Evolutionary conservation across 1,140 invertebrate genomes (phyloP).

Genomic region (Zaprionus nigranus): DNA sequence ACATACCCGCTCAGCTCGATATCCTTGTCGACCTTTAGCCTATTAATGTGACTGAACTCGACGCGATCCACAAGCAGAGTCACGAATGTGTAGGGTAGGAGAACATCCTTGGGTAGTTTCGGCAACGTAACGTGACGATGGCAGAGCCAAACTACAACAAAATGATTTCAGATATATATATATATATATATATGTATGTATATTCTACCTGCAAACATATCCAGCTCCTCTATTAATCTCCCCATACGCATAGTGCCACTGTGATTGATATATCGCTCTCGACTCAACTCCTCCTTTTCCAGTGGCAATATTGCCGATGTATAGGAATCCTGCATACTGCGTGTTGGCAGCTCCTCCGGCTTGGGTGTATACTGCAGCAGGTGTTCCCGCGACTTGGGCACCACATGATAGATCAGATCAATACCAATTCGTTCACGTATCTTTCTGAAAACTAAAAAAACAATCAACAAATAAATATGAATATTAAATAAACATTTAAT

Average conservation of each 20-base stretch:
- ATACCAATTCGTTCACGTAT: conserved; percentile 62
- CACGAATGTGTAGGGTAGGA: conserved; percentile 89
- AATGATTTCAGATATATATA: background rate
- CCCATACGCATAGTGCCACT: conserved; percentile 88
- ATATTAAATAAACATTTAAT: background rate
- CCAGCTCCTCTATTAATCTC: conserved; percentile 91
- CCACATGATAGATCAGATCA: conserved; percentile 61
- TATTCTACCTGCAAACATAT: conserved; percentile 89
- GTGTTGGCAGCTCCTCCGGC: conserved; percentile 83
- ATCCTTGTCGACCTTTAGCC: conserved; percentile 86
- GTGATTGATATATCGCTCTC: conserved; percentile 90
- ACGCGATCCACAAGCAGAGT: conserved; percentile 91
- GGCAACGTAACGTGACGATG: conserved; percentile 89
- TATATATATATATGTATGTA: background rate
- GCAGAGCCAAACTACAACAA: conserved; percentile 85
- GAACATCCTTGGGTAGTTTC: conserved; percentile 83
- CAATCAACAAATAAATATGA: background rate
- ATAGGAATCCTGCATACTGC: conserved; percentile 88
- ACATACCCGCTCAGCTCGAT: conserved; percentile 90
- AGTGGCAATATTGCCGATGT: conserved; percentile 89
- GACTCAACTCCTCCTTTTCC: conserved; percentile 85
- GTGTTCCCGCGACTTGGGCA: conserved; percentile 70
- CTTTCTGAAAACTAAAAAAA: conserved; percentile 46
- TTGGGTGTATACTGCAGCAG: conserved; percentile 72
- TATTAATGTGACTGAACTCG: conserved; percentile 85